These are phyloP conservation scores for Sarcophaga rosellei DNA, from an alignment of 2,888 invertebrate genomes.

Conservation along the genomic window DNA sequence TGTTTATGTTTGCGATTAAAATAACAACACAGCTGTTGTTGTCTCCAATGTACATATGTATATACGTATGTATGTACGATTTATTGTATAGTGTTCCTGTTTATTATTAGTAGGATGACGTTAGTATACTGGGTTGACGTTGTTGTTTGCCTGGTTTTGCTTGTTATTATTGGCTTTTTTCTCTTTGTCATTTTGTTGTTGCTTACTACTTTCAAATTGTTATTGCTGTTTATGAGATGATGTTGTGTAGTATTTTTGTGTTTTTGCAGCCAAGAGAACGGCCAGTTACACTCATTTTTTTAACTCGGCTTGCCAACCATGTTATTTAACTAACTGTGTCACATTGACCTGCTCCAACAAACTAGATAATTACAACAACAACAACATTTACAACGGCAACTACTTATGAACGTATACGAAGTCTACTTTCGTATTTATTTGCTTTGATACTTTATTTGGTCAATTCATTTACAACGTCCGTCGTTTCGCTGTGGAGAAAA, in stretches of 20 bases:
- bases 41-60: neutral
- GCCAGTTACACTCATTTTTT: constrained; percentile 25
- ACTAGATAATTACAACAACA: constrained; percentile 55
- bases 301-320: constrained; percentile 29
- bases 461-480: neutral
- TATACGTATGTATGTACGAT: neutral
- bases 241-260: neutral
- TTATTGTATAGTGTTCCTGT: constrained; percentile 59
- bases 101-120: constrained; percentile 60
- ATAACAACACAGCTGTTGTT: neutral
- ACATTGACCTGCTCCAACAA: constrained; percentile 68
- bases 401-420: neutral
- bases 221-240: neutral
- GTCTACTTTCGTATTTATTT: constrained; percentile 32
- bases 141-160: constrained; percentile 65
- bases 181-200: neutral
- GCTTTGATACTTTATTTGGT: constrained; percentile 23
- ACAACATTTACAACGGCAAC: constrained; percentile 23
- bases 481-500: neutral
- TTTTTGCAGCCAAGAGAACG: neutral
- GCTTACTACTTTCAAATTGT: neutral
- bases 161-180: constrained; percentile 26
- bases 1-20: neutral
- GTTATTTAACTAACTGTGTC: constrained; percentile 67
- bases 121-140: constrained; percentile 52